Evolutionary conservation across 2,113 vertebrate genomes (phyloP), one percentile per base, ranked within the genome.

Genomic region (Eonycteris spelaea): DNA sequence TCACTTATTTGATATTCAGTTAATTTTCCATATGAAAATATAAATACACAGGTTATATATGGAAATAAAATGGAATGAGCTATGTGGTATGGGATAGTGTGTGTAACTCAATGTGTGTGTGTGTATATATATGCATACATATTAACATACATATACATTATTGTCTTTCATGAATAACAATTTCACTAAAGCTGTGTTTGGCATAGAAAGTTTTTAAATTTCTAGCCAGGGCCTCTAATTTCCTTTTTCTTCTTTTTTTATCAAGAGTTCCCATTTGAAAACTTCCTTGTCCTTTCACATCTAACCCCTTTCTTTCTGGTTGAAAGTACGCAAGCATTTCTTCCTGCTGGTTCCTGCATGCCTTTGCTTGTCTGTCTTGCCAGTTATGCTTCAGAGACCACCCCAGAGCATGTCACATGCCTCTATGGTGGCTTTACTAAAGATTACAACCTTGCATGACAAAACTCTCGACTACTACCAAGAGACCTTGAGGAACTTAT

Each of bases 401-500:
- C 18, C 61, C 51, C 57, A 91, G 63, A 97, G 74, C 16, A 82
- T n/a, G 30, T 96, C 80, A 85, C 48, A 77, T 94, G 93, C 89
- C 92, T 80, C 19, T 3, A 0, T 71, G 65, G 87, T 97, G 38
- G 16, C 86, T 97, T 95, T 68, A 73, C 71, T 88, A 97, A 95
- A 97, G 80, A 94, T 51, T 89, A 61, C 1, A 45, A 71, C 79
- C 59, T 95, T 94, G 35, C 19, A 91, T 94, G 85, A 91, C 51
- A 80, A 61, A 97, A 68, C 22, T 71, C 73, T 35, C 68, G 86
- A 78, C 40, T 96, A 33, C 57, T 96, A 80, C 61, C 96, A 70
- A 94, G 93, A 93, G 96, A 95, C 95, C 75, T 96, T 97, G 67
- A 59, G 95, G 91, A 80, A 26, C 0, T 82, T 91, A 35, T 75